These are phyloP conservation scores for Erebia epiphron DNA, from an alignment of 2,888 invertebrate species.

Conservation along the genomic window DNA sequence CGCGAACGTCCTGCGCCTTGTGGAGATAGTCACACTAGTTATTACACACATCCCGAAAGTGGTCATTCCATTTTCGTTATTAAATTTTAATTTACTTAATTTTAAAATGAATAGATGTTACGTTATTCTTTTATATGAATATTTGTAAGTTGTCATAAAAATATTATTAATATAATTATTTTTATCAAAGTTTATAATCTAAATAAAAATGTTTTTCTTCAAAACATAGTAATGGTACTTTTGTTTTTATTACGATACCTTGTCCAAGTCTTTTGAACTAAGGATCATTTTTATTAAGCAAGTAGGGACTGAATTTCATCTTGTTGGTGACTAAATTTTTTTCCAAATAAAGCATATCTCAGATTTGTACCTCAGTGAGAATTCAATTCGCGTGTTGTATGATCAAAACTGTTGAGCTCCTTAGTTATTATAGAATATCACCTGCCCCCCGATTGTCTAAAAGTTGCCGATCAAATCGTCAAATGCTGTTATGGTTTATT, in stretches of 20 bases:
- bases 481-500: no score
- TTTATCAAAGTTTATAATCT: slow-evolving; percentile 85
- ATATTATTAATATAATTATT: slow-evolving; percentile 84
- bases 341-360: no score
- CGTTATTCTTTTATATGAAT: slow-evolving; percentile 83
- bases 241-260: slow-evolving; percentile 36
- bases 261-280: neutral
- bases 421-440: no score
- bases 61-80: slow-evolving; percentile 78
- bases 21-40: slow-evolving; percentile 74
- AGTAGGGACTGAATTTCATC: no score
- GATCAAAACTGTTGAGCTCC: no score
- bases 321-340: no score
- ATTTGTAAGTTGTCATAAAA: slow-evolving; percentile 83
- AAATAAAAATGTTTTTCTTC: slow-evolving; percentile 84
- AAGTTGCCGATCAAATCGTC: no score
- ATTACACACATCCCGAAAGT: slow-evolving; percentile 76
- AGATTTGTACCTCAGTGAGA: no score
- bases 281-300: neutral
- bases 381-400: no score
- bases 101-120: slow-evolving; percentile 81
- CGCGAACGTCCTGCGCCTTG: slow-evolving; percentile 47
- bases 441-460: no score
- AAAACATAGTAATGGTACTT: slow-evolving; percentile 67
- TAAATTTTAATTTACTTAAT: slow-evolving; percentile 76